A percentile compares a stretch with the other conserved stretches of the same genome.
Evolutionary conservation across 2,888 invertebrate species (phyloP).

Genomic region (Herminia tarsipennalis): DNA sequence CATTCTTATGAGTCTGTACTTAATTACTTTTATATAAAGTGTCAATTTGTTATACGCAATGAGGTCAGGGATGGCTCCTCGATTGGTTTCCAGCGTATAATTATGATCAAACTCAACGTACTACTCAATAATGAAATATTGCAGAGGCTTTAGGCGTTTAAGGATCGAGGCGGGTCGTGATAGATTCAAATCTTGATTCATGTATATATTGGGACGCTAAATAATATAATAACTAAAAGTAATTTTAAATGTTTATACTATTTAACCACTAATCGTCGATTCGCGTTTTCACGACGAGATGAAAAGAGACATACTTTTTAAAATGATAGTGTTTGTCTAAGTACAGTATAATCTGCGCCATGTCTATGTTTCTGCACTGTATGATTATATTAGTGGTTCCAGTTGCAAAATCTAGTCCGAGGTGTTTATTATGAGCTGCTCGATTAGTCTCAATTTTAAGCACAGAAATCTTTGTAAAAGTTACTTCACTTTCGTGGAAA

Average conservation of each 20-base stretch:
- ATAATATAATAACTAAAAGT: no score
- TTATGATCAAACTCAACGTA: constrained; percentile 16
- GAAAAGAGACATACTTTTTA: no score
- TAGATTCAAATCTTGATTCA: no score
- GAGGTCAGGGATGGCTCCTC: constrained; percentile 24
- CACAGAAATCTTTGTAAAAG: constrained; percentile 25
- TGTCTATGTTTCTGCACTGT: no score
- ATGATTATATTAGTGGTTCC: background rate
- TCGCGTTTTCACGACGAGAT: no score
- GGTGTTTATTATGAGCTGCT: background rate
- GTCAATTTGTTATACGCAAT: constrained; percentile 16
- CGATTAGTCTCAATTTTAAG: constrained; percentile 12
- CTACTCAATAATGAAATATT: constrained; percentile 16
- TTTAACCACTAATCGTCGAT: no score
- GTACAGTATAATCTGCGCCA: no score
- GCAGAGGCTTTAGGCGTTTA: constrained; percentile 12
- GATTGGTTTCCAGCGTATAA: constrained; percentile 8
- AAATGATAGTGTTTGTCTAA: no score
- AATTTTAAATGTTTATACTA: no score
- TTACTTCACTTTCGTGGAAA: constrained; percentile 61
- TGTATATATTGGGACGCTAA: no score
- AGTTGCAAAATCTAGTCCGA: background rate
- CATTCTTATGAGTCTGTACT: background rate
- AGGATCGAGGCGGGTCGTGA: no score
- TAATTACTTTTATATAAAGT: background rate